Evolutionary conservation across 2,797 vertebrate species (phyloP), one percentile per base, ranked within the genome.

Genomic region (Phataginus tricuspis): DNA sequence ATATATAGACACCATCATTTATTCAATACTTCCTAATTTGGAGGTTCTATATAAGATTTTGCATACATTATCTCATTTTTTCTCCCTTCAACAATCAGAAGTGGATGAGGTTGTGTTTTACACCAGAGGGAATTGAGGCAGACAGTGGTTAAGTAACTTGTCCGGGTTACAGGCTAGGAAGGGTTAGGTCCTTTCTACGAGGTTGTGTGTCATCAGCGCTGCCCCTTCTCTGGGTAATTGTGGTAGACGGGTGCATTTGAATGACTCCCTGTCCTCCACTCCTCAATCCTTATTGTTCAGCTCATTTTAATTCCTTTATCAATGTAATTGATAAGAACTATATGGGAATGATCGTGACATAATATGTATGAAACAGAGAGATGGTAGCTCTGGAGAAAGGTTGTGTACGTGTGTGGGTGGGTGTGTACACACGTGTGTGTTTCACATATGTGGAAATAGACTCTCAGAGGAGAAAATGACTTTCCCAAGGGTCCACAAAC

Each of bases 251-350:
- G 51, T 27, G 57, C 27, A 42, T 45, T 86, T 61, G 37, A 84
- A 88, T 72, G 85, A 42, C 8, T 10, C 27, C 13, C 15, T 45
- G 15, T 23, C 2, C 21, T 7, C 12, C 9, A 14, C 5, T 34
- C 25, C 42, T 49, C 37, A 66, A 53, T 16, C n/a, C 31, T 69
- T 57, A n/a, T 45, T 69, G 51, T 75, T 90, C 37, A 86, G 31
- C 27, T 90, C 15, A 19, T 75, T 87, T 89, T n/a, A 71, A 63
- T 63, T 64, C n/a, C 23, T 63, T 69, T 93, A 71, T 61, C 37
- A 55, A 23, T 12, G 12, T 66, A 68, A 80, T 51, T 96, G 45
- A 4, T 19, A 88, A 94, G 39, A 84, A 19, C 27, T 18, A 0
- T n/a, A 25, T 64, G 57, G 25, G 29, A 49, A 66, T 82, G 21